phyloP scores from a whole-genome alignment of 2,113 vertebrate species.

The Silurus glanis region DNA sequence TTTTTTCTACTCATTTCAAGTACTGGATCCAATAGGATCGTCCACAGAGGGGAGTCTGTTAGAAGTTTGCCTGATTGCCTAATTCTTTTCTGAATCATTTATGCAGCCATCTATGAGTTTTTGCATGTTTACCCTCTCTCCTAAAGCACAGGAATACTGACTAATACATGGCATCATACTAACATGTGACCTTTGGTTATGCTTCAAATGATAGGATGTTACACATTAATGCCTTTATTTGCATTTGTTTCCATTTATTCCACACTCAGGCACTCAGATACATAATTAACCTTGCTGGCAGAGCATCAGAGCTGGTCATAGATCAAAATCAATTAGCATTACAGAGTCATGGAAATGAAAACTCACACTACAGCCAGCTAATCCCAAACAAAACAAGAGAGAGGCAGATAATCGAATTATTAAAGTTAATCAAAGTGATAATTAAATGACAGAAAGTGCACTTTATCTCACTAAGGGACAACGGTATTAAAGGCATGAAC shows the following conservation, averaged over 20 bases:
- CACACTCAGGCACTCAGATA: slow-evolving; percentile 10
- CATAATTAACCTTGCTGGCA: slow-evolving; percentile 20
- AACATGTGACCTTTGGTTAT: background rate
- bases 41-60: background rate
- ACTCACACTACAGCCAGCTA: background rate
- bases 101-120: background rate
- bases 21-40: background rate
- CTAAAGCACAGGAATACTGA: slow-evolving; percentile 11
- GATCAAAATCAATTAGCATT: slow-evolving; percentile 32
- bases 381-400: slow-evolving; percentile 2
- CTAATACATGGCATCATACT: slow-evolving; percentile 24
- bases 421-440: background rate
- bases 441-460: background rate
- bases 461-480: background rate
- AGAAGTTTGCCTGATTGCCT: background rate
- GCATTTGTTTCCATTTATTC: background rate
- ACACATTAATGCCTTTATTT: background rate
- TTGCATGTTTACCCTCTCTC: background rate
- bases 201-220: background rate
- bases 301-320: slow-evolving; percentile 25
- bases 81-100: background rate
- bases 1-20: slow-evolving; percentile 22
- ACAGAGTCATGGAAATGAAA: slow-evolving; percentile 32
- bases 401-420: slow-evolving; percentile 12
- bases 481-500: background rate